Evolutionary conservation across 2,113 vertebrate species (phyloP).

Genomic region (Eurypyga helias): DNA sequence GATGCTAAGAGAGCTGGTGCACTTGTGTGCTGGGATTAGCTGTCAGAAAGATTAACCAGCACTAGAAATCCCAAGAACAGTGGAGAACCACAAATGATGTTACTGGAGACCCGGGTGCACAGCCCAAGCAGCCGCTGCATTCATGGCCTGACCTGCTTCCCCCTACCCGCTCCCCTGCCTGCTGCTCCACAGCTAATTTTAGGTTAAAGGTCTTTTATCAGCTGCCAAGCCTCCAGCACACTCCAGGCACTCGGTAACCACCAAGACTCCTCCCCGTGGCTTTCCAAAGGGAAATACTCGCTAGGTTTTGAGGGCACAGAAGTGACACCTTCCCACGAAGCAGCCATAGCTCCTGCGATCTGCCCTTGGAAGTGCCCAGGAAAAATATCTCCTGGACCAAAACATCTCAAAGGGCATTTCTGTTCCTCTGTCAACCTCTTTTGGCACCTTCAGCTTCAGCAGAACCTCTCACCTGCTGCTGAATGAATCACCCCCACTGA

Average conservation of each 20-base stretch:
- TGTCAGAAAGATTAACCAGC: neutral
- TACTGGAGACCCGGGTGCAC: neutral
- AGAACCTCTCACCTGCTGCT: neutral
- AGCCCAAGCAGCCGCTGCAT: accelerated
- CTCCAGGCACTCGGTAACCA: neutral
- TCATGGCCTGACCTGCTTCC: neutral
- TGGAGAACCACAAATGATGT: neutral
- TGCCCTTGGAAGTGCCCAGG: neutral
- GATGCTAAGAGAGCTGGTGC: neutral
- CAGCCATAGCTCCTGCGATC: accelerated
- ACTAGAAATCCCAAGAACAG: neutral
- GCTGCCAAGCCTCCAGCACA: neutral
- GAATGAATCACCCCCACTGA: neutral
- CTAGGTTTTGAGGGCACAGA: accelerated
- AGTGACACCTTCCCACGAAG: neutral
- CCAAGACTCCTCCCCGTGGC: accelerated
- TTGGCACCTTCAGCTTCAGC: neutral
- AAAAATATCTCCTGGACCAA: neutral
- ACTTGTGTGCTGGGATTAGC: neutral
- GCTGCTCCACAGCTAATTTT: neutral
- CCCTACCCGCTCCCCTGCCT: neutral
- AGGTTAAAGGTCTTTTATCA: neutral
- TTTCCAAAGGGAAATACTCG: neutral
- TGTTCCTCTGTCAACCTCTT: neutral
- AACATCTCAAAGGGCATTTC: neutral